A percentile compares a stretch with the other conserved stretches of the same genome.
These are phyloP conservation scores for Pristionchus mayeri DNA, from an alignment of 2,888 invertebrate genomes.

Conservation along the genomic window DNA sequence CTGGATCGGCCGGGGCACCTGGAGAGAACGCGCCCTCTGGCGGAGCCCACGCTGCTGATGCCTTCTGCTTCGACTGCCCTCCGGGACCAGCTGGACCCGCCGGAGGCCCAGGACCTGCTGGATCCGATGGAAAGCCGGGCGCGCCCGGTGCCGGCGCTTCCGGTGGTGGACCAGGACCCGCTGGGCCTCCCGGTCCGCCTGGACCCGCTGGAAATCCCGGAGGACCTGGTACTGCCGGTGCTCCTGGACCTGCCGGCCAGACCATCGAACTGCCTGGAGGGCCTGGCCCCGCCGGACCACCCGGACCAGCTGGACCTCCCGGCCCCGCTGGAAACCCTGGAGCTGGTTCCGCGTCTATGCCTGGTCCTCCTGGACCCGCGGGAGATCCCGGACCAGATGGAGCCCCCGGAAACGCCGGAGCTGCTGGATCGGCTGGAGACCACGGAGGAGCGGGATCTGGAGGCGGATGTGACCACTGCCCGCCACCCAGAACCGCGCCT, in stretches of 20 bases:
- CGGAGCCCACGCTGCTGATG: conserved; percentile 55
- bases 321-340: conserved; percentile 31
- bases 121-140: conserved; percentile 11
- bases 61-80: conserved; percentile 68
- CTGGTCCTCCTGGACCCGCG: conserved; percentile 41
- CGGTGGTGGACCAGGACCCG: background rate
- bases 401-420: conserved; percentile 18
- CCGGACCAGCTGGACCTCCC: conserved; percentile 26
- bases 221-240: background rate
- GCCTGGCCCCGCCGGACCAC: background rate
- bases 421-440: conserved; percentile 15
- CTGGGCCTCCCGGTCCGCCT: conserved; percentile 35
- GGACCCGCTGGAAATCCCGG: conserved; percentile 35
- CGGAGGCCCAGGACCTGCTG: conserved; percentile 12
- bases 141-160: background rate
- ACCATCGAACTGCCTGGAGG: background rate
- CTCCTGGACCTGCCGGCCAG: conserved; percentile 18
- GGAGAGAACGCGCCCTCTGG: conserved; percentile 60
- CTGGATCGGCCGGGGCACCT: conserved; percentile 55
- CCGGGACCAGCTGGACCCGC: conserved; percentile 13
- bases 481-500: conserved; percentile 13
- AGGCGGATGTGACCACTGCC: conserved; percentile 44
- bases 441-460: background rate
- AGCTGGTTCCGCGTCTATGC: background rate
- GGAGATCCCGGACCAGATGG: conserved; percentile 36